A percentile compares a stretch with the other conserved stretches of the same genome.
These are phyloP conservation scores for Bimastos eiseni DNA, from an alignment of 2,888 invertebrate species.

Conservation along the genomic window DNA sequence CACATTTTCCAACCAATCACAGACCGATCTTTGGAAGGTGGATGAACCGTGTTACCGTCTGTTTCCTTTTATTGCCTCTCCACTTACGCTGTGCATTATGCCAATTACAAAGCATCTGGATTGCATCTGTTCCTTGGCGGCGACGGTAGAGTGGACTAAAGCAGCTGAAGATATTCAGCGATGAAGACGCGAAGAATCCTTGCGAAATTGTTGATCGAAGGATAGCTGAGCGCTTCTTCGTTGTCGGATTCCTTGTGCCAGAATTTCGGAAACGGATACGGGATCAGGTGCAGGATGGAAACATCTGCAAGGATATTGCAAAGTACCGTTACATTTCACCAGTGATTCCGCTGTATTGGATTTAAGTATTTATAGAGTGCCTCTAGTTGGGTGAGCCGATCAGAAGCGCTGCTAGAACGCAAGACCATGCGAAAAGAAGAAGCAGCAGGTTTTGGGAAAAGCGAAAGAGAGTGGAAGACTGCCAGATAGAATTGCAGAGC, in stretches of 20 bases:
- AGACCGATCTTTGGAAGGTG: neutral
- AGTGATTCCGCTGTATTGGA: too few species aligned
- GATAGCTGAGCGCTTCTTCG: constrained; percentile 73
- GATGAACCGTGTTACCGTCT: neutral
- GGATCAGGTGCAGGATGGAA: constrained; percentile 86
- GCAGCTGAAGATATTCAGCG: constrained; percentile 74
- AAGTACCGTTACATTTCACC: neutral
- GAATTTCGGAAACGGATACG: constrained; percentile 83
- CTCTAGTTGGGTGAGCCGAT: too few species aligned
- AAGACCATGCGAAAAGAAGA: too few species aligned
- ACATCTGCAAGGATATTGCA: constrained; percentile 71
- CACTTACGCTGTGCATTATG: neutral
- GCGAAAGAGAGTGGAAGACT: too few species aligned
- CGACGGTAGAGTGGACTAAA: neutral
- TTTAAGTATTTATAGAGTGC: too few species aligned
- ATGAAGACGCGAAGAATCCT: constrained; percentile 86
- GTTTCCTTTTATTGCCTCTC: neutral
- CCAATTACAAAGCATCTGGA: neutral
- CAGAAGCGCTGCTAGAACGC: too few species aligned
- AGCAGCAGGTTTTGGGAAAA: too few species aligned
- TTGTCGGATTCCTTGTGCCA: constrained; percentile 89
- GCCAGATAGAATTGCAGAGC: too few species aligned
- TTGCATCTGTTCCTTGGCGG: neutral
- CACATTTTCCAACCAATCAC: neutral
- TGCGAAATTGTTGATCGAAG: constrained; percentile 84